Conservation (phyloP, 2,797 vertebrate genomes). For the Dicrostonyx torquatus region DNA sequence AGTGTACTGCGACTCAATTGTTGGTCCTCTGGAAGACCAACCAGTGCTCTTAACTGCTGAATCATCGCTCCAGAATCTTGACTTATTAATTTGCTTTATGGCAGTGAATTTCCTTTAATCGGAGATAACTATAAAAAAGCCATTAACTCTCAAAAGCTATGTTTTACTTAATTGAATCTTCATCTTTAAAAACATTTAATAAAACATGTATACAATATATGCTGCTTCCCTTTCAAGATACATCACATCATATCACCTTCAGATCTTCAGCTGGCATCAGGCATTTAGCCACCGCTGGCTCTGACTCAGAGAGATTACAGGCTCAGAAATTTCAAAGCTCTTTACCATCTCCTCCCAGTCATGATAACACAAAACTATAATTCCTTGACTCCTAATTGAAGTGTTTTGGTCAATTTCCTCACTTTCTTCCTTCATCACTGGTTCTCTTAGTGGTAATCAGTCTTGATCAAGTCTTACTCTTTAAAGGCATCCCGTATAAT, state of each 20-base stretch:
- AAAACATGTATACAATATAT: background rate
- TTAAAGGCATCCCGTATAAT: conserved; percentile 91
- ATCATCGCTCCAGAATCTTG: background rate
- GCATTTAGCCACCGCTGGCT: conserved; percentile 51
- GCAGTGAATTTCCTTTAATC: background rate
- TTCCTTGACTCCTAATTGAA: conserved; percentile 83
- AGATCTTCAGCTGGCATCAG: conserved; percentile 20
- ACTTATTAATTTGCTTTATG: background rate
- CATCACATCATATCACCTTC: background rate
- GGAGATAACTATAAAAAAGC: background rate
- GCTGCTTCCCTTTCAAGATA: background rate
- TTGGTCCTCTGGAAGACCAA: background rate
- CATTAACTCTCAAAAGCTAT: background rate
- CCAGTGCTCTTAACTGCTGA: background rate
- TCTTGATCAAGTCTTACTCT: conserved; percentile 86
- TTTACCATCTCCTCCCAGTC: conserved; percentile 89
- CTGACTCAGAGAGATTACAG: conserved; percentile 83
- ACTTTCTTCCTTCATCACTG: conserved; percentile 56
- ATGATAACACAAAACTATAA: conserved; percentile 83
- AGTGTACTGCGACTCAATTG: background rate
- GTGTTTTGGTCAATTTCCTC: conserved; percentile 64
- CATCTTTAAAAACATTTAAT: background rate
- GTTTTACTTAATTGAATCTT: background rate
- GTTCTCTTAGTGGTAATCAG: conserved; percentile 88
- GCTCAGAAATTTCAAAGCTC: conserved; percentile 87